Conservation (phyloP, 2,888 invertebrate species). For the Andrena hattorfiana region DNA sequence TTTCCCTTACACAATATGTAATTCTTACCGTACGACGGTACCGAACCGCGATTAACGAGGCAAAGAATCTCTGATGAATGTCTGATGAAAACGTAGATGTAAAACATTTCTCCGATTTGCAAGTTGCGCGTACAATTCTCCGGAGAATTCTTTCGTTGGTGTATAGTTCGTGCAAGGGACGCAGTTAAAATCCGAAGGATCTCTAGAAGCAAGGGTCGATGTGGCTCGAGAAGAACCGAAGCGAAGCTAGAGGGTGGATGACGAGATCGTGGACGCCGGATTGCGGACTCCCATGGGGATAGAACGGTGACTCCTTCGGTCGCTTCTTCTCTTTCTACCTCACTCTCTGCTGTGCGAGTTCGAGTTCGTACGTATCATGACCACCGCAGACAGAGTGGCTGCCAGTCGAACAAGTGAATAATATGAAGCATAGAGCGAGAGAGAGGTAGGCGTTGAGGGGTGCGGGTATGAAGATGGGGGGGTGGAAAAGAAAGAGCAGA, state of each 20-base stretch:
- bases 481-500: background rate
- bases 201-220: slow-evolving; percentile 45
- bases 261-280: slow-evolving; percentile 72
- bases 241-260: slow-evolving; percentile 43
- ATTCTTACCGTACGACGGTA: too few relatives aligned
- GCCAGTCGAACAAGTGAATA: slow-evolving; percentile 20
- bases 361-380: background rate
- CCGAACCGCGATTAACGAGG: background rate
- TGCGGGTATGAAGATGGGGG: background rate
- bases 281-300: slow-evolving; percentile 63
- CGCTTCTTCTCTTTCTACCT: slow-evolving; percentile 5
- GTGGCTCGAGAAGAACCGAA: slow-evolving; percentile 18
- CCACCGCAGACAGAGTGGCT: slow-evolving; percentile 1
- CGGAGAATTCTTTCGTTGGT: slow-evolving; percentile 51
- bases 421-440: slow-evolving; percentile 13
- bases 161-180: slow-evolving; percentile 55
- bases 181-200: slow-evolving; percentile 69
- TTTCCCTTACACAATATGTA: too few relatives aligned
- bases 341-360: background rate
- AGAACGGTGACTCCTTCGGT: slow-evolving; percentile 45
- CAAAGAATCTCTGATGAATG: background rate
- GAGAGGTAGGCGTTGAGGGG: background rate
- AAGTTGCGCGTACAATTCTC: slow-evolving; percentile 40
- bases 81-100: slow-evolving; percentile 10
- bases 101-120: background rate